Percentiles rank a stretch among this genome's conserved stretches.
Conservation (phyloP, 1,140 invertebrate genomes). For the Dinothrombium tinctorium region DNA sequence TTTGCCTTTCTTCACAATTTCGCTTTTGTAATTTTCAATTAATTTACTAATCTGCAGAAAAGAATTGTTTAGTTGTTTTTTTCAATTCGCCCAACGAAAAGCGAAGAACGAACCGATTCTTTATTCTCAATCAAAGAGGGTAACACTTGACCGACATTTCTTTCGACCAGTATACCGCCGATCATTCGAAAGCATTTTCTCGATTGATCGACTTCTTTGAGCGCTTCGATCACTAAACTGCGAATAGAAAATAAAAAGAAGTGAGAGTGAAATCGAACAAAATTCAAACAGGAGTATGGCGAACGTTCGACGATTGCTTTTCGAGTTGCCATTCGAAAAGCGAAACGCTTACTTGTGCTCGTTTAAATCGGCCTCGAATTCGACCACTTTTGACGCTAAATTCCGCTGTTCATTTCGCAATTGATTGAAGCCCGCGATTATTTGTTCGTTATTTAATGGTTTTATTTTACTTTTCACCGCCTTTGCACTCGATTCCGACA, state of each 20-base stretch:
- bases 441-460: too few species aligned
- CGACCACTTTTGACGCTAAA: slow-evolving; percentile 58
- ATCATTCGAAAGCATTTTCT: slow-evolving; percentile 81
- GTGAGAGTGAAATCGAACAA: background rate
- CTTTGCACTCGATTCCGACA: too few species aligned
- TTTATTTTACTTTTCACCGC: too few species aligned
- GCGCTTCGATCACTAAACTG: slow-evolving; percentile 78
- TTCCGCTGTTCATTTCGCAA: slow-evolving; percentile 61
- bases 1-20: slow-evolving; percentile 56
- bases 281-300: background rate
- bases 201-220: slow-evolving; percentile 55
- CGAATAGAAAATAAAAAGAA: background rate
- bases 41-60: slow-evolving; percentile 40
- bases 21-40: slow-evolving; percentile 47
- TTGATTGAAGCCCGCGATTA: slow-evolving; percentile 58
- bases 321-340: background rate
- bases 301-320: background rate
- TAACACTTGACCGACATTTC: slow-evolving; percentile 68
- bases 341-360: slow-evolving; percentile 73
- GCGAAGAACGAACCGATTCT: slow-evolving; percentile 34
- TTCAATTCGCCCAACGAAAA: background rate
- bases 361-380: slow-evolving; percentile 73
- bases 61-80: slow-evolving; percentile 3
- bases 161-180: slow-evolving; percentile 73
- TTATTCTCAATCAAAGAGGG: slow-evolving; percentile 56